Percentiles rank a stretch among this genome's conserved stretches.
phyloP scores from a whole-genome alignment of 2,113 vertebrate species.

The Gorsachius goisagi region DNA sequence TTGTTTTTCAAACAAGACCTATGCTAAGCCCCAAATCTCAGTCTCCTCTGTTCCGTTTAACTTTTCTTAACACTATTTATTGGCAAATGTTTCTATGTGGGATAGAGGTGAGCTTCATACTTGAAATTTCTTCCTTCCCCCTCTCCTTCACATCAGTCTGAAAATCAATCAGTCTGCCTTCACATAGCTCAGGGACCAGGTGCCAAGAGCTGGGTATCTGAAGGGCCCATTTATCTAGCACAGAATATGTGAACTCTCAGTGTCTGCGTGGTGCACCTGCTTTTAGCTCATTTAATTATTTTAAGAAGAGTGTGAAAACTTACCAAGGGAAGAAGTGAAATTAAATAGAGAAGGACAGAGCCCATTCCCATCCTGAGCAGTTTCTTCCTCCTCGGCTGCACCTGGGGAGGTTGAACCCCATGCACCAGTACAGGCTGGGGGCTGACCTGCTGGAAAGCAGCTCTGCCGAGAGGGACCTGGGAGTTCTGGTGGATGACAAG shows the following conservation, averaged over 20 bases:
- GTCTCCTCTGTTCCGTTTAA: background rate
- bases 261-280: background rate
- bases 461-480: too few species aligned
- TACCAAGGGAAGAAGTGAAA: background rate
- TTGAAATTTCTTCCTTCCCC: background rate
- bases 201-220: background rate
- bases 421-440: too few species aligned
- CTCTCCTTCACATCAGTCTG: background rate
- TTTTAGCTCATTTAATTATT: background rate
- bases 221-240: background rate
- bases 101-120: background rate
- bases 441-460: too few species aligned
- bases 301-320: background rate
- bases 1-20: constrained; percentile 13
- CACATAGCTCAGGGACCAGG: background rate
- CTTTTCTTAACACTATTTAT: background rate
- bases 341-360: background rate
- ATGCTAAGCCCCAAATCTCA: background rate
- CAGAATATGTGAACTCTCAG: background rate
- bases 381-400: background rate
- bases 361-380: background rate
- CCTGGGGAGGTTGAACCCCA: too few species aligned
- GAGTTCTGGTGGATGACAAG: too few species aligned
- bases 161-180: background rate
- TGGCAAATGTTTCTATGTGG: background rate